Conservation (phyloP, 2,797 vertebrate species). For the Falco peregrinus region DNA sequence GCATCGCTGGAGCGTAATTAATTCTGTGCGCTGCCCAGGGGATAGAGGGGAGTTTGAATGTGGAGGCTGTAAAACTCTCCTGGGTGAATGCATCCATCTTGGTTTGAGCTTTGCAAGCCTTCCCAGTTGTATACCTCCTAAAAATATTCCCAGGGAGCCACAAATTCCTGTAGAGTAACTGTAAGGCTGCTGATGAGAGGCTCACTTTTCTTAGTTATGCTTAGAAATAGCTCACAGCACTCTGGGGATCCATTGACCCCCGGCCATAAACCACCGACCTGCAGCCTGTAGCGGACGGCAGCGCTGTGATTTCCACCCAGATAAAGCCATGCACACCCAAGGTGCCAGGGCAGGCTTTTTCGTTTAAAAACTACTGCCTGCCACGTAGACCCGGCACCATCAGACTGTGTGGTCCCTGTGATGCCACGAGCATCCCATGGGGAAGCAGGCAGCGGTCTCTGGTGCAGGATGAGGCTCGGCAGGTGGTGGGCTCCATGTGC, state of each 20-base stretch:
- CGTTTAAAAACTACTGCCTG: background rate
- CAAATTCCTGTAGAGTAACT: constrained; percentile 16
- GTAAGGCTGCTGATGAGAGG: background rate
- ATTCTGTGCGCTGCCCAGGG: background rate
- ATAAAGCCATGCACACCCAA: background rate
- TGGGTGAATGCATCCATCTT: background rate
- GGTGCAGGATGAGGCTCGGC: rapidly evolving
- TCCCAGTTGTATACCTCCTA: constrained; percentile 16
- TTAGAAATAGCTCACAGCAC: constrained; percentile 19
- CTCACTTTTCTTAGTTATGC: constrained; percentile 27
- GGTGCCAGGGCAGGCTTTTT: background rate
- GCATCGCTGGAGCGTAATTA: background rate
- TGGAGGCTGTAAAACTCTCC: background rate
- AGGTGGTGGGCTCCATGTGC: rapidly evolving
- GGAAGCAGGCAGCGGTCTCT: background rate
- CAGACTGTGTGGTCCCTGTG: background rate
- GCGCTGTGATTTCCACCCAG: background rate
- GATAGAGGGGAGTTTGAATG: background rate
- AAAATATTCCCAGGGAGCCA: constrained; percentile 45
- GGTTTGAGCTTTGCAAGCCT: constrained; percentile 10
- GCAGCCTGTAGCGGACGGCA: background rate
- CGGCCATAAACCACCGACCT: background rate
- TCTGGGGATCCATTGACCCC: background rate
- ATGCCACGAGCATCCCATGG: background rate
- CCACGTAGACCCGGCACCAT: background rate